Percentiles rank a stretch among this genome's conserved stretches.
Conservation (phyloP, 2,113 vertebrate genomes). For the Phylloscopus trochiloides region DNA sequence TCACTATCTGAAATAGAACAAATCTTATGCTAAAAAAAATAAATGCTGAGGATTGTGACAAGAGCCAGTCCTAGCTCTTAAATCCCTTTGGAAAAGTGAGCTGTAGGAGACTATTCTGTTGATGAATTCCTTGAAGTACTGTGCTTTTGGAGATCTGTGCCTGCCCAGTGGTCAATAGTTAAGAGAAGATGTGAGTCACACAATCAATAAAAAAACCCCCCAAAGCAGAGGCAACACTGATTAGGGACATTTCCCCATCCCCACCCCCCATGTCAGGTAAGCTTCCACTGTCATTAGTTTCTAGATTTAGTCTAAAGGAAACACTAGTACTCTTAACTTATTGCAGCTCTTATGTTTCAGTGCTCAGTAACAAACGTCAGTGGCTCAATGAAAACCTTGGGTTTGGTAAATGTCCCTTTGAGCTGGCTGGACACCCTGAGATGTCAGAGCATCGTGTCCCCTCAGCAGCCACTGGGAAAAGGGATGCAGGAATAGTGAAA, state of each 20-base stretch:
- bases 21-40: neutral
- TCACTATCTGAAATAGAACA: neutral
- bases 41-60: neutral
- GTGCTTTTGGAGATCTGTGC: neutral
- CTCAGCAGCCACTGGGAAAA: neutral
- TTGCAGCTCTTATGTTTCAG: constrained; percentile 16
- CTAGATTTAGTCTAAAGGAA: neutral
- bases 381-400: neutral
- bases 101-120: neutral
- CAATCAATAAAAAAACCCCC: neutral
- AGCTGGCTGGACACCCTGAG: neutral
- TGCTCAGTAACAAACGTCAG: constrained; percentile 33
- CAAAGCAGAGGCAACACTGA: neutral
- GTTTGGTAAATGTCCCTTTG: neutral
- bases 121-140: neutral
- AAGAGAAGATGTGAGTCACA: neutral
- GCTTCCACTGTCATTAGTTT: neutral
- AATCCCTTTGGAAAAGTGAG: neutral
- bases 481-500: neutral
- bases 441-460: neutral
- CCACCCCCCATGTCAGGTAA: neutral
- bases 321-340: neutral
- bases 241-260: neutral
- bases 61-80: neutral
- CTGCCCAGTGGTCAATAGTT: neutral